Percentiles rank a stretch among this genome's conserved stretches.
Conservation (phyloP, 2,888 invertebrate species). For the Caenorhabditis sulstoni region DNA sequence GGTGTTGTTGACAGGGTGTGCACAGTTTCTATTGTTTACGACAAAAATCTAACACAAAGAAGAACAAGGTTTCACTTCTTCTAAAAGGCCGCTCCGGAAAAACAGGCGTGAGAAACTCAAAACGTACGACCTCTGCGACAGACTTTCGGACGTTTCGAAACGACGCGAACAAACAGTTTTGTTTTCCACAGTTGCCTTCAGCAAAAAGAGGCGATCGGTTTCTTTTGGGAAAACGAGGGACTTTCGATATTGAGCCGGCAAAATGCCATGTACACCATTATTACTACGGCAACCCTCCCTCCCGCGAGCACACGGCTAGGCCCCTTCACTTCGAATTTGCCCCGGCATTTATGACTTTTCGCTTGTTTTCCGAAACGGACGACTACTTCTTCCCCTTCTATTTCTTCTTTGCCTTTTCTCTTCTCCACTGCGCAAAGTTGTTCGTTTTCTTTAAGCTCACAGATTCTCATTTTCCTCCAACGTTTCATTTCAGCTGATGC, state of each 20-base stretch:
- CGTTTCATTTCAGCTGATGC: constrained; percentile 3
- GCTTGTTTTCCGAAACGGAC: constrained; percentile 19
- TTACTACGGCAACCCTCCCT: constrained; percentile 42
- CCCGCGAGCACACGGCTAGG: background rate
- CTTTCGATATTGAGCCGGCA: background rate
- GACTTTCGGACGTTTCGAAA: background rate
- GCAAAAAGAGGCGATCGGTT: no score
- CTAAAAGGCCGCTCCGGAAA: background rate
- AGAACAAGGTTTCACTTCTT: constrained; percentile 21
- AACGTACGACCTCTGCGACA: no score
- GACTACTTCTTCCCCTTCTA: background rate
- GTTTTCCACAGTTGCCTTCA: no score
- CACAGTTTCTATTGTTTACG: background rate
- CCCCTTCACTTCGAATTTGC: constrained; percentile 40
- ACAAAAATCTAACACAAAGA: background rate
- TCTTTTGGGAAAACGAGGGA: no score
- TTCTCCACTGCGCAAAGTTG: background rate
- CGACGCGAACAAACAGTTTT: no score
- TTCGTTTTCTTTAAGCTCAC: background rate
- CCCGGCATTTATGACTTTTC: constrained; percentile 32
- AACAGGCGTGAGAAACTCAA: no score
- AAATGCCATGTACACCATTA: constrained; percentile 8
- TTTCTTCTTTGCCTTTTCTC: background rate
- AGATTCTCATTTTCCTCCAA: background rate
- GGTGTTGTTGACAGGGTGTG: background rate